Evolutionary conservation across 2,113 vertebrate genomes (phyloP), one percentile per base, ranked within the genome.

Genomic region (Penelope pileata): DNA sequence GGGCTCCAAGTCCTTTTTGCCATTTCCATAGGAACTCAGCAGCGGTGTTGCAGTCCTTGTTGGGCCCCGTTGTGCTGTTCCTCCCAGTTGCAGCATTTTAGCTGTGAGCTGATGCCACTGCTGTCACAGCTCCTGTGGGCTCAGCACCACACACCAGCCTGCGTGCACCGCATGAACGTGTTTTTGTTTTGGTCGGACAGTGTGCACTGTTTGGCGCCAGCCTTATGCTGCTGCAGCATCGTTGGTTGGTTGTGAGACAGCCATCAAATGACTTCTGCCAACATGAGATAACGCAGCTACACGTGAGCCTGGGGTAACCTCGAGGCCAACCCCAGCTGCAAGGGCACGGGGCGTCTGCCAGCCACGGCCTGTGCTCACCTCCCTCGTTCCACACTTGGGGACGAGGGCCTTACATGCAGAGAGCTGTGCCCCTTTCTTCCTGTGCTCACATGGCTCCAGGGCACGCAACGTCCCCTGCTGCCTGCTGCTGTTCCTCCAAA

Each of bases 401-500:
- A 27, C 1, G 3, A 60, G 6, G 48, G 79, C 70, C 64, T 84
- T 92, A 86, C 47, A n/a, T 2, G 11, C 27, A 56, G 63, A 16
- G 9, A 3, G 9, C 70, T 5, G 40, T 23, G 77, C 17, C 42
- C 79, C 32, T 1, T 13, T 38, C 19, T 32, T 3, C 14, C 1
- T 12, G 10, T 30, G 59, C 67, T 47, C 45, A 24, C 23, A 21
- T n/a, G 26, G 73, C 64, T 56, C 29, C 64, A 4, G 40, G 50
- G 27, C 62, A 32, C 42, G 17, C 0, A n/a, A 1, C 67, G 0
- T 3, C 53, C 53, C 63, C 74, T 9, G 24, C 24, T 67, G 36
- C 86, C 78, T 79, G 77, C 50, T 78, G 47, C 1, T 32, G 50
- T 51, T 76, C 40, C 34, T 66, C 68, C 62, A 50, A 34, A 84